phyloP scores from a whole-genome alignment of 2,888 invertebrate species.

The Agriopis leucophaearia region DNA sequence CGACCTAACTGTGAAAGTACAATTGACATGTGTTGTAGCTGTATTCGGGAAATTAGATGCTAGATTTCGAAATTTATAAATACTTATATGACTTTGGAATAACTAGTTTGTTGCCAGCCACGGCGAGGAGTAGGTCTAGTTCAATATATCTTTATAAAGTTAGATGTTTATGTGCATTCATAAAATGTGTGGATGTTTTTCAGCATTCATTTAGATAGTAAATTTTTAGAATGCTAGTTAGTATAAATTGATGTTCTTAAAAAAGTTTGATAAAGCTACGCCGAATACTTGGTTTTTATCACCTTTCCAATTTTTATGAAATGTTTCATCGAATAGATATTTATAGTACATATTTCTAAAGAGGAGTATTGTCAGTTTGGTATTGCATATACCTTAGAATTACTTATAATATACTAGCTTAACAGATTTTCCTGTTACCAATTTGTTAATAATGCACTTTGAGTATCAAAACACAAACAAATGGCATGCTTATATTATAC shows the following conservation, averaged over 20 bases:
- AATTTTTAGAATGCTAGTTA: constrained; percentile 86
- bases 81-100: constrained; percentile 62
- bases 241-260: constrained; percentile 79
- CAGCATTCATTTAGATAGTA: constrained; percentile 83
- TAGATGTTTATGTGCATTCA: constrained; percentile 82
- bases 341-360: constrained; percentile 54
- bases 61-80: constrained; percentile 43
- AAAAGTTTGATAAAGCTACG: constrained; percentile 53
- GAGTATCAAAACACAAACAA: constrained; percentile 58
- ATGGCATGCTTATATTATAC: constrained; percentile 37
- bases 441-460: constrained; percentile 76
- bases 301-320: constrained; percentile 47
- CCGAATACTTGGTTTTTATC: constrained; percentile 46
- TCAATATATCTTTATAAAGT: constrained; percentile 76
- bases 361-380: constrained; percentile 50
- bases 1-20: background rate
- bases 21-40: constrained; percentile 22
- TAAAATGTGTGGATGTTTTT: constrained; percentile 74
- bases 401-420: constrained; percentile 52
- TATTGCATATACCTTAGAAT: constrained; percentile 46
- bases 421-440: constrained; percentile 59
- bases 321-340: constrained; percentile 50
- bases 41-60: constrained; percentile 36
- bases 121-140: constrained; percentile 76
- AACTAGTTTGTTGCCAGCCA: constrained; percentile 71